Evolutionary conservation across 2,113 vertebrate genomes (phyloP), one percentile per base, ranked within the genome.

Genomic region (Epinephelus lanceolatus): DNA sequence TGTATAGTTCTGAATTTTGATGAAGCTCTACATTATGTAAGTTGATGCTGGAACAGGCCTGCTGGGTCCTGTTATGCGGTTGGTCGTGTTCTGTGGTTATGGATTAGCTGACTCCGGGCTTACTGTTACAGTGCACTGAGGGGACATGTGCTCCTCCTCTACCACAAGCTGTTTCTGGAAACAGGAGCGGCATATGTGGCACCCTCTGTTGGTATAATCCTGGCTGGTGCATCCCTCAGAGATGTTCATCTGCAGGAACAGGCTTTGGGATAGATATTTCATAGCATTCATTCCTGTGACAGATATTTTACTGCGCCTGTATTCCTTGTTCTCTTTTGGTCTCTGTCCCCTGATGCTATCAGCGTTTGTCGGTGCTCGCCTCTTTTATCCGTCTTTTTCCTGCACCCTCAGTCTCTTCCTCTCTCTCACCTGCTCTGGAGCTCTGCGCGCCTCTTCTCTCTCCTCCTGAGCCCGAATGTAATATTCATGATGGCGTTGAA

Each of bases 401-500:
- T 52, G 69, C 33, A 59, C 15, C 30, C 47, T 45, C 63, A 1
- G 42, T 49, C 55, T 61, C 63, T 79, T 61, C 65, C 49, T 65
- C 67, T 67, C 55, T 62, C 55, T 40, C 49, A 79, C 55, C 57
- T 60, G 19, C 60, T 66, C 76, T 18, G 9, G 21, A 74, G 57
- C n/a, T 45, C 18, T 18, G 17, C 12, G 69, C n/a, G 12, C n/a
- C 33, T 79, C 27, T 42, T 52, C 61, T 45, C 66, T 61, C 65
- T 53, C 63, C 69, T 76, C 71, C 67, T 45, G 30, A 77, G 65
- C 23, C 70, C 84, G 75, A 13, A 81, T 92, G 81, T 76, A 85
- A 91, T 82, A 91, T 93, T 92, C 84, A 93, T 86, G 84, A 83
- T 37, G 27, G 45, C 1, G 33, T 6, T 71, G 83, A 79, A 66